Conservation (phyloP, 2,113 vertebrate genomes). For the Hydropotes inermis region DNA sequence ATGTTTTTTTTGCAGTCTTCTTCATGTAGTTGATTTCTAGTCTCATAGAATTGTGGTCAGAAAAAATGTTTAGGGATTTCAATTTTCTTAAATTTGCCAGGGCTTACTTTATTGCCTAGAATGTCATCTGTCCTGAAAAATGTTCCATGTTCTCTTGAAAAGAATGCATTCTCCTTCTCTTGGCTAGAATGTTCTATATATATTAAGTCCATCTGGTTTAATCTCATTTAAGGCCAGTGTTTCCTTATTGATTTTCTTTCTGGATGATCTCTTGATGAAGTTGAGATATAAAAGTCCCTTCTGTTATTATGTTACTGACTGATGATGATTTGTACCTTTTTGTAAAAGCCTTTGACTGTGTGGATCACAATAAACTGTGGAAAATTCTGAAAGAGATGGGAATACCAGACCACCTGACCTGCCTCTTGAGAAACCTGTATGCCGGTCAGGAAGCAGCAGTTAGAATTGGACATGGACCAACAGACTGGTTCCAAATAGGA, state of each 20-base stretch:
- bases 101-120: not conserved
- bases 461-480: too few species aligned
- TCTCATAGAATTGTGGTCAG: not conserved
- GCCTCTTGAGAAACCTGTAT: too few species aligned
- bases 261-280: not conserved
- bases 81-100: not conserved
- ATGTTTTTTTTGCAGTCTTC: not conserved
- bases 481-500: too few species aligned
- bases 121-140: not conserved
- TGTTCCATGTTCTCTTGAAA: not conserved
- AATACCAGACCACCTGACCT: too few species aligned
- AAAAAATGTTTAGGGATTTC: not conserved
- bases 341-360: too few species aligned
- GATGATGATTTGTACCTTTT: not conserved
- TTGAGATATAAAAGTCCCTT: not conserved
- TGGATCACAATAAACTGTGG: too few species aligned
- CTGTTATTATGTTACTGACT: not conserved
- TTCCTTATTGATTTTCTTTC: not conserved
- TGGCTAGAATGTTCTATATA: not conserved
- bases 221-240: not conserved
- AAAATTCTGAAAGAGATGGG: too few species aligned
- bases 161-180: not conserved
- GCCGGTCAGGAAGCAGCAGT: too few species aligned
- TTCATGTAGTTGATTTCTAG: not conserved
- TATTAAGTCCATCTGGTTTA: not conserved